Evolutionary conservation across 2,113 vertebrate genomes (phyloP).

Genomic region (Indicator indicator): DNA sequence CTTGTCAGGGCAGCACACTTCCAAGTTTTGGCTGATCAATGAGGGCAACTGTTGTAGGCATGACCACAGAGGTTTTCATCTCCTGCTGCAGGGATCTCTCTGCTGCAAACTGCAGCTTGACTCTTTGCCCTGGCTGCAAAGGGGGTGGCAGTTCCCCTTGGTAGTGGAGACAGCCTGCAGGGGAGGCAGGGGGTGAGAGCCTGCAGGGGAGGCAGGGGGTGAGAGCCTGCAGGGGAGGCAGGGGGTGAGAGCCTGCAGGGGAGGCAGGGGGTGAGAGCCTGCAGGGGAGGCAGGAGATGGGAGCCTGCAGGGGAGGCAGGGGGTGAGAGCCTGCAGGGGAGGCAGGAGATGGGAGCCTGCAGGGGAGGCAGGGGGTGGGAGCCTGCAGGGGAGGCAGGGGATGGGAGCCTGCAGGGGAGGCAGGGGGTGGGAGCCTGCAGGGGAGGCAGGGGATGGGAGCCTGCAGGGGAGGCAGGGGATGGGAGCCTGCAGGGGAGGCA

Average conservation of each 20-base stretch:
- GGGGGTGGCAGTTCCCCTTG: background rate
- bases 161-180: background rate
- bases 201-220: background rate
- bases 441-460: background rate
- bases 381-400: too few relatives aligned
- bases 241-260: too few relatives aligned
- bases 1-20: background rate
- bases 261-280: too few relatives aligned
- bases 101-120: background rate
- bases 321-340: too few relatives aligned
- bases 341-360: too few relatives aligned
- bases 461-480: too few relatives aligned
- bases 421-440: background rate
- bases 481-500: too few relatives aligned
- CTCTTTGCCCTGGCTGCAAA: background rate
- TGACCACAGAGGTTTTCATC: fast-evolving
- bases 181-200: background rate
- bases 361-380: too few relatives aligned
- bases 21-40: fast-evolving
- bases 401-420: too few relatives aligned
- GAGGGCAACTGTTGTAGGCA: background rate
- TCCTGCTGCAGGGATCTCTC: background rate
- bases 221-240: too few relatives aligned
- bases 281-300: too few relatives aligned
- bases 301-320: too few relatives aligned